phyloP scores from a whole-genome alignment of 2,888 invertebrate genomes.

The Megaustenia siamemsis region DNA sequence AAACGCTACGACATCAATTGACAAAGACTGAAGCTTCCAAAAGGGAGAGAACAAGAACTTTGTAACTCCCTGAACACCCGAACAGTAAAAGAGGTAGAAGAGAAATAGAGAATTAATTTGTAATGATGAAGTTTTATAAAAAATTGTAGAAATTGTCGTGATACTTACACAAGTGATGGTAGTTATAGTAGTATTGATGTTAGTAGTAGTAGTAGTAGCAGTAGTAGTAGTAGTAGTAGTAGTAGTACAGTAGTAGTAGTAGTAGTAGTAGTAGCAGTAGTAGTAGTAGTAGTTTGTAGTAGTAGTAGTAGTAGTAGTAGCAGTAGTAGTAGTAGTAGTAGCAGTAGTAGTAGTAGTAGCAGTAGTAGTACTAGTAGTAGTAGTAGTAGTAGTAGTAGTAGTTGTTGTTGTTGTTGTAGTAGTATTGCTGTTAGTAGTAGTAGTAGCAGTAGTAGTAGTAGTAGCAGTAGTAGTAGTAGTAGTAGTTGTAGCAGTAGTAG shows the following conservation, averaged over 20 bases:
- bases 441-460: slow-evolving; percentile 43
- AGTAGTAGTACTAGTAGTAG: slow-evolving; percentile 44
- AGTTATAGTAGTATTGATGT: slow-evolving; percentile 24
- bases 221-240: slow-evolving; percentile 53
- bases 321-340: slow-evolving; percentile 50
- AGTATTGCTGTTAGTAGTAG: not conserved
- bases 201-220: slow-evolving; percentile 50
- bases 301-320: slow-evolving; percentile 49
- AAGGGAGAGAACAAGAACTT: too few species aligned
- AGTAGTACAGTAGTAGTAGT: slow-evolving; percentile 39
- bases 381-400: slow-evolving; percentile 54
- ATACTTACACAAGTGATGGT: too few species aligned
- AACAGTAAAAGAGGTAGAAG: too few species aligned
- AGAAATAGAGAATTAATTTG: too few species aligned
- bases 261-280: slow-evolving; percentile 27
- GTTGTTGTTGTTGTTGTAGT: slow-evolving; percentile 38
- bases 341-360: slow-evolving; percentile 38
- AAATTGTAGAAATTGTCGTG: too few species aligned
- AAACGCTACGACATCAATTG: too few species aligned
- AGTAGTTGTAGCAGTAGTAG: slow-evolving; percentile 52
- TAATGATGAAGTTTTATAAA: too few species aligned
- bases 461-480: slow-evolving; percentile 50
- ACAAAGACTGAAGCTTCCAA: too few species aligned
- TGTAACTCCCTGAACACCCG: too few species aligned
- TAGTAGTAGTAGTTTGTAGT: slow-evolving; percentile 49